Conservation (phyloP, 2,797 vertebrate species). For the Falco berigora region DNA sequence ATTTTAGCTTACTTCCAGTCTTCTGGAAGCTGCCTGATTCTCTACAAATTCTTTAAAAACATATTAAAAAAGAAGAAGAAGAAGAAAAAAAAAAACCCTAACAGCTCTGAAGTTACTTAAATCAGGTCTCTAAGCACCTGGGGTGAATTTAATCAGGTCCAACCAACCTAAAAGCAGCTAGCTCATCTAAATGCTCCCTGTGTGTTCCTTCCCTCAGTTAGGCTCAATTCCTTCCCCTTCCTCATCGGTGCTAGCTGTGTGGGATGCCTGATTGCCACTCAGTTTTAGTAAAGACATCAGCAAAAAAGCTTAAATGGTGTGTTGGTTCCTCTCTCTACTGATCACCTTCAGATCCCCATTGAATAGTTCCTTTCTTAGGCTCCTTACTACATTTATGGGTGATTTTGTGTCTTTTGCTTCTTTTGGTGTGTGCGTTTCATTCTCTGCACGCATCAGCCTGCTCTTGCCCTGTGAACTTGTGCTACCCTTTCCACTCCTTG, state of each 20-base stretch:
- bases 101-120: slow-evolving; percentile 43
- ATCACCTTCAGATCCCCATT: background rate
- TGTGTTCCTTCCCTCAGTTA: slow-evolving; percentile 4
- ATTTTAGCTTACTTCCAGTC: slow-evolving; percentile 37
- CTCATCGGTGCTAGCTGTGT: background rate
- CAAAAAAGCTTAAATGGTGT: background rate
- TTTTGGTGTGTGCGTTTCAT: background rate
- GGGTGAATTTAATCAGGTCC: slow-evolving; percentile 62
- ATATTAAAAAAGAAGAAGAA: background rate
- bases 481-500: background rate
- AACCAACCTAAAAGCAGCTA: slow-evolving; percentile 44
- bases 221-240: background rate
- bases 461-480: background rate
- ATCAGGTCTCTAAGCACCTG: slow-evolving; percentile 59
- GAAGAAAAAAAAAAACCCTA: background rate
- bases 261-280: slow-evolving; percentile 16
- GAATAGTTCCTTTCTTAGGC: background rate
- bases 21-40: slow-evolving; percentile 47
- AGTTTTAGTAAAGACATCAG: background rate
- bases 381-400: background rate
- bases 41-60: background rate
- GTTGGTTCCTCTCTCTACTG: background rate
- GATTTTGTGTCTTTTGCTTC: background rate
- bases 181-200: slow-evolving; percentile 54
- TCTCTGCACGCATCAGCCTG: background rate